A percentile compares a stretch with the other conserved stretches of the same genome.
These are phyloP conservation scores for Cheumatopsyche charites DNA, from an alignment of 1,140 invertebrate genomes.

Conservation along the genomic window DNA sequence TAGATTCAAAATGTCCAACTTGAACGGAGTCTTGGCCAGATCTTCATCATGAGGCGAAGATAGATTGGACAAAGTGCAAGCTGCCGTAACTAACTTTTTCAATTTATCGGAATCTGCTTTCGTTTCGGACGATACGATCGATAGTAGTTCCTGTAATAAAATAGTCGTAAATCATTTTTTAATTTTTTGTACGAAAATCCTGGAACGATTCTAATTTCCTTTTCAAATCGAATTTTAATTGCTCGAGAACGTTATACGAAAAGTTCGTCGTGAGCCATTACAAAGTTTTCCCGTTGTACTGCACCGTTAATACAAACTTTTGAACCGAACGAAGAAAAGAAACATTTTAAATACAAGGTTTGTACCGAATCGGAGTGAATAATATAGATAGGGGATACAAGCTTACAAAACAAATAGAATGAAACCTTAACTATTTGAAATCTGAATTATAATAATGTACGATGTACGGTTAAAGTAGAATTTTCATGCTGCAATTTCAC, in stretches of 20 bases:
- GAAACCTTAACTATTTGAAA: no score
- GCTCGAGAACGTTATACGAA: not conserved
- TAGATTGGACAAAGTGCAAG: conserved; percentile 61
- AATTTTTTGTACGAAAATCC: not conserved
- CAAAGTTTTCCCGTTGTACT: not conserved
- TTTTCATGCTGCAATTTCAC: no score
- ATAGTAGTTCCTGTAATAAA: conserved; percentile 66
- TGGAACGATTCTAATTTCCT: not conserved
- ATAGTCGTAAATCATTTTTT: not conserved
- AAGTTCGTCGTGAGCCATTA: not conserved
- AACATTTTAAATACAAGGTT: no score
- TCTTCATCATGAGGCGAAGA: conserved; percentile 64
- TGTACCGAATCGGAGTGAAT: no score
- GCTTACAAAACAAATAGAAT: no score
- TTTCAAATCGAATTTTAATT: no score
- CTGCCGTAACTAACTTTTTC: conserved; percentile 75
- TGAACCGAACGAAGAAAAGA: no score
- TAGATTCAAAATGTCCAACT: conserved; percentile 69
- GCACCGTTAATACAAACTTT: no score
- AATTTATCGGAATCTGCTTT: conserved; percentile 64
- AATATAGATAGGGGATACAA: no score
- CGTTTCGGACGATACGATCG: conserved; percentile 62
- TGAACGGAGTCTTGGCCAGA: conserved; percentile 69
- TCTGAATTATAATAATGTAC: no score
- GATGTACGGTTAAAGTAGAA: no score